These are phyloP conservation scores for Pseudochaenichthys georgianus DNA, from an alignment of 2,797 vertebrate species.

Conservation along the genomic window DNA sequence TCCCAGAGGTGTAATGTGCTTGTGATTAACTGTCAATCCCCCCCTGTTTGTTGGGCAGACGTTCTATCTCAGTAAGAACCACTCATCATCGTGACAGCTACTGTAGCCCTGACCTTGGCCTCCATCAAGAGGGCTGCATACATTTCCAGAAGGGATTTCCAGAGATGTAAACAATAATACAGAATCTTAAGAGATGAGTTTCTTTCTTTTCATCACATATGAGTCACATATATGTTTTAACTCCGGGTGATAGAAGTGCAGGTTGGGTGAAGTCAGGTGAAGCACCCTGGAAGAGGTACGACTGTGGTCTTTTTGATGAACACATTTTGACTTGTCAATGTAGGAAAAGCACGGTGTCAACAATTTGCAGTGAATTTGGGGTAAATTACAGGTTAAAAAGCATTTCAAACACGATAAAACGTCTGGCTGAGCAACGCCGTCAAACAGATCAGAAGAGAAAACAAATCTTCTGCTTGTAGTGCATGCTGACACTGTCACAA, in stretches of 20 bases:
- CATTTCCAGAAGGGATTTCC: slow-evolving; percentile 28
- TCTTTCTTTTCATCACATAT: slow-evolving; percentile 5
- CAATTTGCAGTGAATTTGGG: neutral
- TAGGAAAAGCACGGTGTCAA: neutral
- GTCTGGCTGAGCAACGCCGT: neutral
- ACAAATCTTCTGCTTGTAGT: neutral
- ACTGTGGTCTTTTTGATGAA: neutral
- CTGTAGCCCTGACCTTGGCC: slow-evolving; percentile 80
- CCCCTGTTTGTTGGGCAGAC: slow-evolving; percentile 71
- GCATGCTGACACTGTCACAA: slow-evolving; percentile 1
- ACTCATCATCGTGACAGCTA: slow-evolving; percentile 80
- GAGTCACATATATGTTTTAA: neutral
- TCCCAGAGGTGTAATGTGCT: slow-evolving; percentile 82
- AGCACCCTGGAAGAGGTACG: neutral
- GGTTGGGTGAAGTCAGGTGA: neutral
- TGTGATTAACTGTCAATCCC: slow-evolving; percentile 86
- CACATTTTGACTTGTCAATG: neutral
- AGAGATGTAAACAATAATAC: slow-evolving; percentile 28
- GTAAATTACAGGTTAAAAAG: neutral
- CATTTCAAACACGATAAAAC: neutral
- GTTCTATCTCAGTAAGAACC: slow-evolving; percentile 76
- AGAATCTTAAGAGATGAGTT: neutral
- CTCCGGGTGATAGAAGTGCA: neutral
- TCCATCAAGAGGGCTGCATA: slow-evolving; percentile 22
- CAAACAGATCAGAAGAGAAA: neutral